Evolutionary conservation across 2,888 invertebrate species (phyloP), one percentile per base, ranked within the genome.

Genomic region (Cerceris ruficornis): DNA sequence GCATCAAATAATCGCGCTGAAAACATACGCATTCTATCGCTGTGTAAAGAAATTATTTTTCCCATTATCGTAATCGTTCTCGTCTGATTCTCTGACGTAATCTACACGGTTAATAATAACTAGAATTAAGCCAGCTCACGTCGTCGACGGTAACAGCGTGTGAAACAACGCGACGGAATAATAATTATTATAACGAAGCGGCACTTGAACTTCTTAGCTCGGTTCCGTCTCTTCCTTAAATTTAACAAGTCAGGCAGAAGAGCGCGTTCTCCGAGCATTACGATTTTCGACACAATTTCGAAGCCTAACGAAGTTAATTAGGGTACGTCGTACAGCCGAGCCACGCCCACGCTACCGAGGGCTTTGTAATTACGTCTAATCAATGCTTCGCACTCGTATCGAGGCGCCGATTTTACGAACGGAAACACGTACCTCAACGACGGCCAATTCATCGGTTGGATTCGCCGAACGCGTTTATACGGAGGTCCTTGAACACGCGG

Each of bases 251-350:
- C 9, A 50, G 50, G 1, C 11, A 50, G n/a, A n/a, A n/a, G 50
- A n/a, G 28, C 50, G 50, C 8, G 46, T 28, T 2, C 52, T 2
- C 15, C 58, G 64, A 68, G 17, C 11, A 28, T 69, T 62, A 64
- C 55, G 61, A 75, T 52, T 28, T 28, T 69, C 17, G 69, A 67
- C 49, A 50, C 43, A 46, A 73, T 79, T 85, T 75, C 69, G 61
- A 62, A 15, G 28, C 15, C 43, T 81, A 85, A 81, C 74, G 81
- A 85, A 67, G 83, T 81, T 77, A 79, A 85, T 81, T 73, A 68
- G 71, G 60, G 69, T 67, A 58, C 17, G 28, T 49, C 65, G 46
- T 42, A 2, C 1, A 57, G 28, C 17, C n/a, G n/a, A 28, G 69
- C 75, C 80, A 69, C 84, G 73, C 83, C 75, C 65, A 28, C 13